Conservation (phyloP, 2,113 vertebrate species). For the Rhinopomastus cyanomelas region DNA sequence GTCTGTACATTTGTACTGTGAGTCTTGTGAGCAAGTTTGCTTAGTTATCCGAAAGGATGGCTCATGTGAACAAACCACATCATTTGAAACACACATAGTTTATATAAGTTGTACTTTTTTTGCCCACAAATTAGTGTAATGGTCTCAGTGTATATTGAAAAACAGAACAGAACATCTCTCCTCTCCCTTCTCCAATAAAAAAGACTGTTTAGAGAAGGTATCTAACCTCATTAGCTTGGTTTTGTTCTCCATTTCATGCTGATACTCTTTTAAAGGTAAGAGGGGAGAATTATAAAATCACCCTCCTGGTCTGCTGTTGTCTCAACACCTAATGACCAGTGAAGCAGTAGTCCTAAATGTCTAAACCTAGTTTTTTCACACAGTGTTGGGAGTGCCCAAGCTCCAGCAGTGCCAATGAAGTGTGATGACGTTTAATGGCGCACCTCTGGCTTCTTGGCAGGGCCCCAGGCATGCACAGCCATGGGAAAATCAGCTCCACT, state of each 20-base stretch:
- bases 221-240: not conserved
- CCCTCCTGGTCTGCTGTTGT: not conserved
- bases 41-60: not conserved
- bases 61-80: not conserved
- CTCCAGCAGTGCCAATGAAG: not conserved
- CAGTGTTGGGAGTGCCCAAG: accelerated
- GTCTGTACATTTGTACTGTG: not conserved
- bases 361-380: not conserved
- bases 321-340: not conserved
- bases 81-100: not conserved
- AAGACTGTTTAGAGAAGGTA: not conserved
- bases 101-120: not conserved
- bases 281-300: not conserved
- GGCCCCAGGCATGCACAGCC: not conserved
- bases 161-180: not conserved
- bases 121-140: not conserved
- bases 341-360: not conserved
- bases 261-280: not conserved
- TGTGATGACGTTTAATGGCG: not conserved
- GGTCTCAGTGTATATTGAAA: not conserved
- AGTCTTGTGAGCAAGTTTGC: not conserved
- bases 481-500: not conserved
- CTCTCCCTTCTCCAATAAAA: not conserved
- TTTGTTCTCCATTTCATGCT: not conserved
- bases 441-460: not conserved